These are phyloP conservation scores for Akabosia matsudoensis DNA, from an alignment of 1,140 invertebrate species.

Conservation along the genomic window DNA sequence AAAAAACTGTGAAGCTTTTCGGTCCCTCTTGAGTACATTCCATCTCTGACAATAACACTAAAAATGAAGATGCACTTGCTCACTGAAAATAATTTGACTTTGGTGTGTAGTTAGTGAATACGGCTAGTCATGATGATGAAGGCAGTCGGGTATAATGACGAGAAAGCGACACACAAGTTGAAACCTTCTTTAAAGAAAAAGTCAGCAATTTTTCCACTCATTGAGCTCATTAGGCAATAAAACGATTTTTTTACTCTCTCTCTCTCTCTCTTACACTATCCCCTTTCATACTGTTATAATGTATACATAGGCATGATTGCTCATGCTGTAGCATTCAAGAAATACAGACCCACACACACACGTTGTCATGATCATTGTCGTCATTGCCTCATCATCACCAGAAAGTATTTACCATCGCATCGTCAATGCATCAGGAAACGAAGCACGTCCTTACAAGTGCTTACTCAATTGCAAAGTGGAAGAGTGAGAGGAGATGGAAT, in stretches of 20 bases:
- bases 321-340: no score
- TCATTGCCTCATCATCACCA: background rate
- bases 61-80: background rate
- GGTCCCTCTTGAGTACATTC: background rate
- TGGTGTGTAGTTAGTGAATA: no score
- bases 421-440: background rate
- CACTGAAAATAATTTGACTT: background rate
- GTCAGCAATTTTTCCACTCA: background rate
- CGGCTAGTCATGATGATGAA: background rate
- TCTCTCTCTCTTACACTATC: no score
- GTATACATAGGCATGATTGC: no score
- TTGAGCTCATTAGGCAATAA: conserved; percentile 7
- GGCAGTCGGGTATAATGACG: background rate
- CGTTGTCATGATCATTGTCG: background rate
- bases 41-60: background rate
- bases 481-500: background rate
- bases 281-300: no score
- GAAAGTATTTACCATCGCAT: background rate
- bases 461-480: background rate
- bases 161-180: background rate
- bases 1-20: no score
- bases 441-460: background rate
- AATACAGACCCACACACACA: background rate
- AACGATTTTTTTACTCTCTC: background rate
- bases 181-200: background rate